Base-by-base conservation (phyloP, 2,888 invertebrate species). In the Cosmopolites sordidus region DNA sequence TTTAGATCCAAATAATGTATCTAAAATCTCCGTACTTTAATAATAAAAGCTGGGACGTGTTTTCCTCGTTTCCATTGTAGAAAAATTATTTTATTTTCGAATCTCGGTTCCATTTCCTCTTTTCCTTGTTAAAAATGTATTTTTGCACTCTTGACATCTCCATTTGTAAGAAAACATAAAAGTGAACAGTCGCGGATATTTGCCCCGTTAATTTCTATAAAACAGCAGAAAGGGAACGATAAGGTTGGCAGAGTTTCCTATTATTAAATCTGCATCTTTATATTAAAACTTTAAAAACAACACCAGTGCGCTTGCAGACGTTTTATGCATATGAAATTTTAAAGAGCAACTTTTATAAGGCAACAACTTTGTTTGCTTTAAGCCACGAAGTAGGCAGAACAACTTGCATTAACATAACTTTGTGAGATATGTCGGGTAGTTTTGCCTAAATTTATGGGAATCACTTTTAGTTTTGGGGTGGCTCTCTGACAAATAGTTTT, bases 301-400 rank as follows among this genome's bases (percentile, higher is more conserved):
- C 45, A 38, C 16, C 33, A 14, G 46, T 45, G 46, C 40, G 29
- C 49, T 43, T 18, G 27, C 49, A 45, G 54, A 49, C 48, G 49
- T 43, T 54, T 54, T 54, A 49, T 54, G 49, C 54, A 54, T 54
- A 54, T 49, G 41, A 49, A 54, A 54, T 49, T 49, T 54, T 54
- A 54, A 54, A 45, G 18, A 54, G 43, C 50, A 59, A 61, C 58
- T 61, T 59, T 58, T 58, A 56, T 48, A 50, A 60, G 53, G 56
- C 53, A 58, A 55, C 58, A 59, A 60, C 54, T 60, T 58, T 57
- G 55, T 58, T 61, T 58, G 54, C 56, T 58, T 48, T 45, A 57
- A 50, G 58, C 57, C 57, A 49, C 57, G 50, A 50, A 49, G 51
- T 57, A 51, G 51, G 57, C 50, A 50, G 55, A 58, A 60, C 58